Base-by-base conservation (phyloP, 2,113 vertebrate genomes). In the Pan paniscus region DNA sequence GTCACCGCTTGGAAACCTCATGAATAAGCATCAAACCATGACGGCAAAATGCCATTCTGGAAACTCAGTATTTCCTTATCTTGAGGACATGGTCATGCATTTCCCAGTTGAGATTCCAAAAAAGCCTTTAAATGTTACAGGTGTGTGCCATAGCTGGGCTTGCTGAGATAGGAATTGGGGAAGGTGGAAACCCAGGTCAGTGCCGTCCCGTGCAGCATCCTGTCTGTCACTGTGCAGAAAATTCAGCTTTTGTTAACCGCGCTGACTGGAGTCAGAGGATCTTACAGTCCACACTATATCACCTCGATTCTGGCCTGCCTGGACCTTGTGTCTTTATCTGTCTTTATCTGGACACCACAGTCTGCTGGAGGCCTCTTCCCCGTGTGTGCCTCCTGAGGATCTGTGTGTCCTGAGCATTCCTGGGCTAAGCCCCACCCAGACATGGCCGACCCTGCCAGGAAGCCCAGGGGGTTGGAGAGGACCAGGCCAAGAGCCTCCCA, bases 181-280 rank as follows among this genome's bases (percentile, higher is more conserved):
- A 30, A 6, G 3, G 13, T 7, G 14, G 35, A 4, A 6, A 35
- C 57, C n/a, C 0, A 0, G 18, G 2, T 10, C 14, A 7, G 10
- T 0, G 32, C 70, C 0, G 4, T 11, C 75, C 35, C 0, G 0
- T 5, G 1, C 1, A 4, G 10, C 22, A 1, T 27, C 8, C 18
- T 4, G 10, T 55, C 8, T 1, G 3, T 16, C 23, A 0, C 12
- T 4, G 17, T 43, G 22, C 1, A 12, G 13, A 57, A 43, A 61
- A 35, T 1, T 13, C 8, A 0, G 27, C 18, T 12, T n/a, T 8
- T 13, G 50, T 5, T 9, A 22, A 17, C 2, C 1, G 0, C 2
- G 1, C 6, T 20, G 30, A 27, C 67, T 46, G 14, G 3, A 3
- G 27, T 35, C 4, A 43, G 22, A 70, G 46, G 32, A 27, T 12